A percentile compares a stretch with the other conserved stretches of the same genome.
These are phyloP conservation scores for Eleutherodactylus coqui DNA, from an alignment of 2,797 vertebrate species.

Conservation along the genomic window DNA sequence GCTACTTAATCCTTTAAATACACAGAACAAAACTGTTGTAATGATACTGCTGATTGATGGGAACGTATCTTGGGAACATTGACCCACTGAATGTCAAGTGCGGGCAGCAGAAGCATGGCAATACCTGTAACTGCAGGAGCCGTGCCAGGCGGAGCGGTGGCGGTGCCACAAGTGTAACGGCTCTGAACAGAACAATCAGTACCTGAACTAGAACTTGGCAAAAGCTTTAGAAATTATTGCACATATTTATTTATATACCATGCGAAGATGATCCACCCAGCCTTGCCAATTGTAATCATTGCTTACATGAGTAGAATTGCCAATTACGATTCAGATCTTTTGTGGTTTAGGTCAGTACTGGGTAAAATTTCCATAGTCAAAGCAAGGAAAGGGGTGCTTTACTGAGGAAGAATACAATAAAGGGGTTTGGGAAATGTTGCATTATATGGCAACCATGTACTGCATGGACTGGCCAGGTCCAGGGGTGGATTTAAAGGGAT, in stretches of 20 bases:
- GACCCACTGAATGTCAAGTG: constrained; percentile 1
- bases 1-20: neutral
- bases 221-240: neutral
- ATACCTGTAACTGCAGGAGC: constrained; percentile 7
- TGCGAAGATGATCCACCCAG: neutral
- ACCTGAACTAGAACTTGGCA: neutral
- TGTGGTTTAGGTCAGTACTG: neutral
- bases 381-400: neutral
- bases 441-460: neutral
- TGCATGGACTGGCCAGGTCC: neutral
- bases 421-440: neutral
- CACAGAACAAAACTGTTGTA: neutral
- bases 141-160: constrained; percentile 1
- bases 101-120: constrained; percentile 35
- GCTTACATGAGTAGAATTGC: neutral
- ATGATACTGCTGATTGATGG: neutral
- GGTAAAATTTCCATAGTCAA: neutral
- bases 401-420: too few relatives aligned
- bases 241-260: neutral
- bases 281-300: neutral
- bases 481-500: too few relatives aligned
- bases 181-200: constrained; percentile 44
- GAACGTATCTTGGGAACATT: constrained; percentile 4
- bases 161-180: constrained; percentile 10
- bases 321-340: neutral